Base-by-base conservation (phyloP, 2,113 vertebrate genomes). In the Prionailurus viverrinus region DNA sequence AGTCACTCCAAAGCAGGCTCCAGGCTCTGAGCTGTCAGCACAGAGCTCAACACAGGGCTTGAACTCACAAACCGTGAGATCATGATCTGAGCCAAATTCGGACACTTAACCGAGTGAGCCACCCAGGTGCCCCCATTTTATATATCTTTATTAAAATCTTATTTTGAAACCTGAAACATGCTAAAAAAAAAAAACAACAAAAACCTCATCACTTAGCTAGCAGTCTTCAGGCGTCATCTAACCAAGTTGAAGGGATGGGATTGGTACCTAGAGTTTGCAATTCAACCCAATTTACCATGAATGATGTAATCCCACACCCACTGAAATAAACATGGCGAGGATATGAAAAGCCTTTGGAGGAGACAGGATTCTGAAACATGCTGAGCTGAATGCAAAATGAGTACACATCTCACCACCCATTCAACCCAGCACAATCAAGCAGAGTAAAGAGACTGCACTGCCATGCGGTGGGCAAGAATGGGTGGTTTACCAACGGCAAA, bases 151-250 rank as follows among this genome's bases (percentile, higher is more conserved):
- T 16, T 89, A 95, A 89, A 97, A 78, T n/a, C 25, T 88, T 82
- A 63, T 66, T 93, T 89, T 68, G 61, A 89, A 96, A 94, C 81
- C 58, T 39, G 58, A 89, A 97, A 95, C 68, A 95, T 31, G 36
- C 55, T 81, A n/a, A 92, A 94, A 61, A 66, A 95, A 41, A 23
- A 71, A 36, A 73, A 71, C 19, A 71, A 63, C 7, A 36, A 5
- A 18, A 21, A 21, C 10, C 39, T 48, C 7, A 74, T 79, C 91
- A 87, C 73, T 89, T 95, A 92, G n/a, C 58, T 80, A 85, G 39
- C 65, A 84, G 83, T 93, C 87, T 93, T 93, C 41, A 91, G 74
- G 36, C 53, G 79, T 93, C 51, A 93, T 85, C 86, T 92, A 96
- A 82, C 39, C 91, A 90, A 90, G 66, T 29, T 84, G 66, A 29